phyloP scores from a whole-genome alignment of 2,113 vertebrate species.

The Xenopus tropicalis region UCB_Xtro_10.0 CM004443.2:57276001-57276500 shows the following conservation, averaged over 20 bases:
- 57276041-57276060: slow-evolving; percentile 15
- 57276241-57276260: slow-evolving; percentile 24
- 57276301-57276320: slow-evolving; percentile 33
- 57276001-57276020: not conserved
- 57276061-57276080: not conserved
- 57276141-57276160: not conserved
- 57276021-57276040: slow-evolving; percentile 15
- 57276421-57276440: no score
- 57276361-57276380: slow-evolving; percentile 11
- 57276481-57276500: no score
- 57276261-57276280: slow-evolving; percentile 40
- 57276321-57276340: slow-evolving; percentile 34
- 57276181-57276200: no score
- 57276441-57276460: no score
- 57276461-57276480: no score
- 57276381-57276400: not conserved
- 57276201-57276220: slow-evolving; percentile 20
- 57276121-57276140: slow-evolving; percentile 3
- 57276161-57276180: no score
- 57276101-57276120: not conserved
- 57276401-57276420: no score
- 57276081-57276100: not conserved
- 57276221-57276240: slow-evolving; percentile 12
- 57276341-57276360: slow-evolving; percentile 29
- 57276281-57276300: slow-evolving; percentile 38